Base-by-base conservation (phyloP, 2,113 vertebrate genomes). In the Formicarius rufipectus region DNA sequence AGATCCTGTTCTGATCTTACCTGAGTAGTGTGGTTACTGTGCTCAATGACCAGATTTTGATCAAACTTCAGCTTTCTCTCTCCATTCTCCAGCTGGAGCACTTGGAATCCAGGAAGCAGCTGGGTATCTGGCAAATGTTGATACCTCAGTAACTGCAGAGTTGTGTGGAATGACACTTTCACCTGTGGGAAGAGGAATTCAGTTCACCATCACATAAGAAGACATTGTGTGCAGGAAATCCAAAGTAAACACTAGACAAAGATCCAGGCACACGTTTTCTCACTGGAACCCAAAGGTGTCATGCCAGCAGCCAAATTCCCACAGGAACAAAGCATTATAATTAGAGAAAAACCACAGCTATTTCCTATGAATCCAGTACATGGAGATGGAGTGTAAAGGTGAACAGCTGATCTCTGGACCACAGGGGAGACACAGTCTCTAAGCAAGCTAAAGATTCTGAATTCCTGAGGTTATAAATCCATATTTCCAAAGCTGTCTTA, bases 101-200 rank as follows among this genome's bases (percentile, higher is more conserved):
- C 92, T 53, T 91, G 97, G 76, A 98, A 95, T 40, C 97, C 97
- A 2, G 98, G 96, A 33, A 97, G 93, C 91, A 97, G 74, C 91
- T 98, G 98, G 85, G 98, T 96, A 2, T 93, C 96, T 8, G 96
- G 89, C 74, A 98, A 96, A 60, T 96, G 98, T 67, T 97, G 98
- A 39, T 97, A 97, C 4, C 95, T 97, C 85, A 99, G 97, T 72
- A 99, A 97, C 30, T 98, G 97, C 95, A 97, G 85, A 37, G 98
- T 98, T 63, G 98, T 98, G 44, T 95, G 96, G 96, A 99, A 99
- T 69, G 98, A 98, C 95, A 99, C 98, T 31, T 97, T 98, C 86
- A 99, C 98, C 99, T 99, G 96, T 24, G 37, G 81, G 69, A 87
- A 85, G 5, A 52, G 9, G 42, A 87, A 58, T 74, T 56, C 50